Conservation (phyloP, 1,140 invertebrate genomes). For the Arctopsyche grandis region DNA sequence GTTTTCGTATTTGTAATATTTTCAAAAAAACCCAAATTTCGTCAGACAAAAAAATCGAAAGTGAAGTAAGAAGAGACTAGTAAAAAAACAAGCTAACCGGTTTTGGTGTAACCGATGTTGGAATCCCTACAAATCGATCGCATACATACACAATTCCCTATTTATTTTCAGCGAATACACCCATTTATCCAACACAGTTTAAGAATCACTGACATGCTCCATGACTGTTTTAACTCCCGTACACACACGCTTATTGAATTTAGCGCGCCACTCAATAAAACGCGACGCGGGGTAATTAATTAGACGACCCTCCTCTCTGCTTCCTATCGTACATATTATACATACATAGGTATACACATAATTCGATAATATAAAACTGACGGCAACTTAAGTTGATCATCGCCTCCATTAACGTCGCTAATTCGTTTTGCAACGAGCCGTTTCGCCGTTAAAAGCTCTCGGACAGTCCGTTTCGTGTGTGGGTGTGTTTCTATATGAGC, state of each 20-base stretch:
- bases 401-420: constrained; percentile 47
- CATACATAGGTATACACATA: too few species aligned
- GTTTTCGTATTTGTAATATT: too few species aligned
- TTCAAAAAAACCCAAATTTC: too few species aligned
- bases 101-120: too few species aligned
- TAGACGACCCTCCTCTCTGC: not conserved
- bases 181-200: not conserved
- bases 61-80: too few species aligned
- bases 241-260: constrained; percentile 35
- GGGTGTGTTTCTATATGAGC: not conserved
- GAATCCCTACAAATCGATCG: too few species aligned
- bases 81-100: too few species aligned
- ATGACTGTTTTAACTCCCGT: not conserved
- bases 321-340: not conserved
- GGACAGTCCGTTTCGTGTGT: constrained; percentile 2
- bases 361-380: constrained; percentile 43
- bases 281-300: constrained; percentile 36
- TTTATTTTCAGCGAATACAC: too few species aligned
- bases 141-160: too few species aligned
- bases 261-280: constrained; percentile 33
- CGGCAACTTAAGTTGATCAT: constrained; percentile 46
- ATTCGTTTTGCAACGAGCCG: constrained; percentile 32
- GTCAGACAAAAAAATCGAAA: too few species aligned
- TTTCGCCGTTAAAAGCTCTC: constrained; percentile 21
- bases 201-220: not conserved